Evolutionary conservation across 2,797 vertebrate species (phyloP).

Genomic region (Craterocephalus amniculus): DNA sequence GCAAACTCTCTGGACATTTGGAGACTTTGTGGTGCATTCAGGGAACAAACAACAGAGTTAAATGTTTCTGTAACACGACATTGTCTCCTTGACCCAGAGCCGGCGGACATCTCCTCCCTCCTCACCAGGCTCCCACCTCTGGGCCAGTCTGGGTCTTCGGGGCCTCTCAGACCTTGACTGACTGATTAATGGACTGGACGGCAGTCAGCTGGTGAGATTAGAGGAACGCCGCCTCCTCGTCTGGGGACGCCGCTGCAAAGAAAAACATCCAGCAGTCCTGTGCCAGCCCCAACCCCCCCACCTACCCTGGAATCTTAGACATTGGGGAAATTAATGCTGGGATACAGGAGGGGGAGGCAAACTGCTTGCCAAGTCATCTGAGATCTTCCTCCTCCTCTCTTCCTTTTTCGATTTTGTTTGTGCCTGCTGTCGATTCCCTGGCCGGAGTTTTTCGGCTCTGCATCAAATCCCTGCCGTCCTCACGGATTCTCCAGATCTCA

Average conservation of each 20-base stretch:
- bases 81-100: slow-evolving; percentile 74
- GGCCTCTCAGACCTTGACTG: slow-evolving; percentile 74
- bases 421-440: slow-evolving; percentile 78
- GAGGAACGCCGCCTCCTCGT: slow-evolving; percentile 69
- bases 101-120: slow-evolving; percentile 33
- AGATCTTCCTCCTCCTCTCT: slow-evolving; percentile 75
- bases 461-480: slow-evolving; percentile 82
- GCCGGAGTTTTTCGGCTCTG: slow-evolving; percentile 76
- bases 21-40: slow-evolving; percentile 20
- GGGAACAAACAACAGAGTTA: slow-evolving; percentile 44
- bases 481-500: slow-evolving; percentile 84
- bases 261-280: slow-evolving; percentile 72
- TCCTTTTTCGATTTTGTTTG: slow-evolving; percentile 80
- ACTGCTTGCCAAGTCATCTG: slow-evolving; percentile 83
- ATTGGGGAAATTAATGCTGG: slow-evolving; percentile 82
- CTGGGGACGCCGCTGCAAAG: slow-evolving; percentile 68
- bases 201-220: slow-evolving; percentile 81
- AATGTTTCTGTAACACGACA: slow-evolving; percentile 28
- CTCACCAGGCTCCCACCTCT: slow-evolving; percentile 7
- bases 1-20: slow-evolving; percentile 9
- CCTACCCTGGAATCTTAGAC: slow-evolving; percentile 79
- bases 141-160: slow-evolving; percentile 39
- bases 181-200: slow-evolving; percentile 82
- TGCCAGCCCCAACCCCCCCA: slow-evolving; percentile 63
- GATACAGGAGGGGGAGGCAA: slow-evolving; percentile 69